Evolutionary conservation across 2,797 vertebrate species (phyloP).

Genomic region (Chanos chanos): DNA sequence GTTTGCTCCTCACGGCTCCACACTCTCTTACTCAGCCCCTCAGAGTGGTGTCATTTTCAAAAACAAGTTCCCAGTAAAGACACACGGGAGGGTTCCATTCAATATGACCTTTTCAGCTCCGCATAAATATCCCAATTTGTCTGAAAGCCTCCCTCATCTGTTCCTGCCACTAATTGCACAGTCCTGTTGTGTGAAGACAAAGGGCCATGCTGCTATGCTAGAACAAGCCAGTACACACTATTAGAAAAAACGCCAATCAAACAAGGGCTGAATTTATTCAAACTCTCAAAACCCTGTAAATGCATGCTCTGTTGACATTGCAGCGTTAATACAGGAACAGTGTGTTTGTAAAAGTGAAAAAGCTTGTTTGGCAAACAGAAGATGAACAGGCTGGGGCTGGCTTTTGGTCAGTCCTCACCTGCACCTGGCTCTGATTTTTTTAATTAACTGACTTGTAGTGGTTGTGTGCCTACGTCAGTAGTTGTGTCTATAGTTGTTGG

Average conservation of each 20-base stretch:
- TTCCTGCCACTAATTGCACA: conserved; percentile 41
- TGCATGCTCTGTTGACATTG: neutral
- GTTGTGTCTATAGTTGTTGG: too few relatives aligned
- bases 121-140: conserved; percentile 43
- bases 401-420: conserved; percentile 8
- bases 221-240: conserved; percentile 11
- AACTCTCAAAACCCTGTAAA: conserved; percentile 17
- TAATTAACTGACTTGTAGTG: too few relatives aligned
- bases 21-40: conserved; percentile 21
- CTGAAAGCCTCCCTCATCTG: conserved; percentile 42
- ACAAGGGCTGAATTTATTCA: conserved; percentile 7
- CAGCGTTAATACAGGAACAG: too few relatives aligned
- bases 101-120: conserved; percentile 52
- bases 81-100: conserved; percentile 40
- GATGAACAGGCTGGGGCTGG: conserved; percentile 22
- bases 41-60: conserved; percentile 34
- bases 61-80: conserved; percentile 55
- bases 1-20: conserved; percentile 20
- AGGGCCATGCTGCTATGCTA: conserved; percentile 24
- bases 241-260: conserved; percentile 21
- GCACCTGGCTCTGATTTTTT: neutral
- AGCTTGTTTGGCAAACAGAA: neutral
- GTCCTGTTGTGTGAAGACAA: conserved; percentile 32
- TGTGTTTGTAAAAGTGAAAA: conserved; percentile 10
- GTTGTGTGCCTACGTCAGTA: too few relatives aligned